A percentile compares a stretch with the other conserved stretches of the same genome.
These are phyloP conservation scores for Paedocypris micromegethes DNA, from an alignment of 2,797 vertebrate species.

Conservation along the genomic window DNA sequence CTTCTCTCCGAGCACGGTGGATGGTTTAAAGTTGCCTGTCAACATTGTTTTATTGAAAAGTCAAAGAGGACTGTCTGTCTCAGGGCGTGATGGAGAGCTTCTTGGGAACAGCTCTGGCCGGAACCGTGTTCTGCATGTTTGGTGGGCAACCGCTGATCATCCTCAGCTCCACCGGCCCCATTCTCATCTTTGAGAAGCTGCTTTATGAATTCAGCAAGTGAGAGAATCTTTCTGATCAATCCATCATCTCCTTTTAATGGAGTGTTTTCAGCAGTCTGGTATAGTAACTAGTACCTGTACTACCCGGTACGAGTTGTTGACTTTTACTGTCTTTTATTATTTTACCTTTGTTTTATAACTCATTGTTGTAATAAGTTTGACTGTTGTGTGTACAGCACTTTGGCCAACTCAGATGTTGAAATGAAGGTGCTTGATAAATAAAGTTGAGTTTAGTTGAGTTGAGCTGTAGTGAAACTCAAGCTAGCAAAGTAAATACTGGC, in stretches of 20 bases:
- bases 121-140: constrained; percentile 87
- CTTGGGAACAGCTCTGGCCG: constrained; percentile 88
- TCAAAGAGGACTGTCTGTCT: neutral
- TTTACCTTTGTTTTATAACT: no score
- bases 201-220: constrained; percentile 99
- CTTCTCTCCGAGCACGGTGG: constrained; percentile 14
- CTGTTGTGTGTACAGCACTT: no score
- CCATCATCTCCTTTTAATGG: neutral
- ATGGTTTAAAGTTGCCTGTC: constrained; percentile 30
- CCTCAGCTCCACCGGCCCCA: constrained; percentile 96
- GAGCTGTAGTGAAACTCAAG: no score
- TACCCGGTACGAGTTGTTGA: no score
- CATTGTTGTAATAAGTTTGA: no score
- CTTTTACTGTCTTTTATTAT: no score
- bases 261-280: no score
- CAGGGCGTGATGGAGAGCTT: constrained; percentile 99
- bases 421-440: no score
- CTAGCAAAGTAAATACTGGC: no score
- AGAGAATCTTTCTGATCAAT: constrained; percentile 50
- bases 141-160: constrained; percentile 96
- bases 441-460: no score
- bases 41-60: constrained; percentile 5
- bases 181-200: constrained; percentile 98
- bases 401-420: no score
- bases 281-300: no score